These are phyloP conservation scores for Aphaenogaster rudis DNA, from an alignment of 1,140 invertebrate genomes.

Conservation along the genomic window DNA sequence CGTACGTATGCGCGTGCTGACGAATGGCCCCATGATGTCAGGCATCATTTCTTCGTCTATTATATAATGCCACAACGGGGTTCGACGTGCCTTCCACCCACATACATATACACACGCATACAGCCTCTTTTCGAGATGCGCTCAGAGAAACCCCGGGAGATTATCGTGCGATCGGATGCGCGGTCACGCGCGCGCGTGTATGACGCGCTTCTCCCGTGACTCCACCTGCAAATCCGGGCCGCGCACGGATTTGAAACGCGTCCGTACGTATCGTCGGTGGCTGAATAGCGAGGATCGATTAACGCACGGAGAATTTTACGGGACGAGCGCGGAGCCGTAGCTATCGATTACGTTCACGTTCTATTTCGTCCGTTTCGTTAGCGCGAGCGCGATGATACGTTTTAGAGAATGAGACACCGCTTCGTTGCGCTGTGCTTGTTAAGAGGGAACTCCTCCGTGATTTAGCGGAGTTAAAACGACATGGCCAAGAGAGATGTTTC, in stretches of 20 bases:
- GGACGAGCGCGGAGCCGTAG: slow-evolving; percentile 25
- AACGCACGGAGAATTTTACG: slow-evolving; percentile 48
- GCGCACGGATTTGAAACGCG: slow-evolving; percentile 73
- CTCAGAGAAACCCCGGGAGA: slow-evolving; percentile 69
- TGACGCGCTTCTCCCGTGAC: slow-evolving; percentile 71
- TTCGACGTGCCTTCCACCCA: slow-evolving; percentile 67
- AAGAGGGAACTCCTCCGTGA: background rate
- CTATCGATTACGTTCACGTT: slow-evolving; percentile 41
- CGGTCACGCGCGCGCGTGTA: slow-evolving; percentile 77
- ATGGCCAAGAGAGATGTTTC: background rate
- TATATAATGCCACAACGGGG: slow-evolving; percentile 26
- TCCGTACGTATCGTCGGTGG: slow-evolving; percentile 68
- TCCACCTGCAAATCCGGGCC: slow-evolving; percentile 78
- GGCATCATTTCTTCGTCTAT: slow-evolving; percentile 52
- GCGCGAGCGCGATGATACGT: background rate
- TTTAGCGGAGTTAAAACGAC: slow-evolving; percentile 7
- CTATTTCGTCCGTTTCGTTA: slow-evolving; percentile 22
- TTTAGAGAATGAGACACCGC: background rate
- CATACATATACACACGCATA: background rate
- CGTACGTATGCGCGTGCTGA: slow-evolving; percentile 21
- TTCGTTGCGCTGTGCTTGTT: background rate
- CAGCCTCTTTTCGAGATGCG: slow-evolving; percentile 68
- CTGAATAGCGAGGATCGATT: slow-evolving; percentile 74
- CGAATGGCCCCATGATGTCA: slow-evolving; percentile 13
- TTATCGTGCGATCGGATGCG: slow-evolving; percentile 78